Evolutionary conservation across 2,888 invertebrate species (phyloP), one percentile per base, ranked within the genome.

Genomic region (Temnothorax rugatulus): DNA sequence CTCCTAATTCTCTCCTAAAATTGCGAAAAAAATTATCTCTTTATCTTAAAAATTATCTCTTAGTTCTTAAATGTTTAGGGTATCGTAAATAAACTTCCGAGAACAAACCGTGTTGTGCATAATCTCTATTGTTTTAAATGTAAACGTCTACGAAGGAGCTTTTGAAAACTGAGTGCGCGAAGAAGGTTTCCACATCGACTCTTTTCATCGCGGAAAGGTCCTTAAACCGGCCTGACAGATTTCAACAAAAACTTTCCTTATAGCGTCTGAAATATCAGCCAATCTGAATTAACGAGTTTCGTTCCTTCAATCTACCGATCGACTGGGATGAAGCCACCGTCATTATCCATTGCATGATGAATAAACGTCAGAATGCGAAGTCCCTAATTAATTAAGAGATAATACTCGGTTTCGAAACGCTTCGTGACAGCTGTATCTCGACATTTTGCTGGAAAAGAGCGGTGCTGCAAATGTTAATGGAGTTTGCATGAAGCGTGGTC

Each of bases 151-250:
- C 11, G 66, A 9, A 18, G 50, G 1, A 25, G 63, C 77, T 85
- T 83, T 85, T 86, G 83, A 83, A 87, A 84, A 86, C 87, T 89
- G 76, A 84, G 69, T 75, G 61, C 7, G 34, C 15, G 29, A 9
- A 64, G 9, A 15, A 25, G 13, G 13, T 64, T n/a, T n/a, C 9
- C 44, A 38, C 8, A 81, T 82, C 38, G n/a, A 50, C 9, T 34
- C 18, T 4, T 64, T 41, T 64, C 25, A 11, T 74, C 15, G 7
- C 38, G 41, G 5, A 73, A 44, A 66, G 2, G 9, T 66, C 4
- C 8, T 68, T 83, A 83, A 89, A 61, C 57, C 15, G 38, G 1
- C 38, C 11, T 15, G 76, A 38, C 63, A 38, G 34, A 38, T 41
- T 59, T 64, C 50, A 74, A 52, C 7, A 73, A 63, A 68, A 82